Evolutionary conservation across 2,888 invertebrate species (phyloP), one percentile per base, ranked within the genome.

Genomic region (Ophioninae sp.): DNA sequence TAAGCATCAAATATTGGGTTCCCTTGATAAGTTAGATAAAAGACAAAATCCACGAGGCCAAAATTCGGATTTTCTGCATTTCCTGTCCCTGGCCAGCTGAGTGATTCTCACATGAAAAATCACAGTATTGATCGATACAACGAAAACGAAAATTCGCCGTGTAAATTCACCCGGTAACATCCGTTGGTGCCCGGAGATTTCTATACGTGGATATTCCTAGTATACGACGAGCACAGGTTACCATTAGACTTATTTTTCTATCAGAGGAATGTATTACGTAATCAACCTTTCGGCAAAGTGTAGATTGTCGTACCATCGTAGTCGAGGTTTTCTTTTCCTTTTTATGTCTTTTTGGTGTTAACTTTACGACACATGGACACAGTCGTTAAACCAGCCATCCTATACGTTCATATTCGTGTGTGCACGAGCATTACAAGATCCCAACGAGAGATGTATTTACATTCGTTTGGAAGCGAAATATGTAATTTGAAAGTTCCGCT

Each of bases 91-190:
- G 73, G 81, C 58, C 72, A 79, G 68, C 78, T 64, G 71, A 77
- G 67, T 81, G 82, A 79, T 80, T 86, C 78, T 82, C 80, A 68
- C 77, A 63, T 61, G 41, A 63, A 69, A 79, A 84, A 56, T 30
- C 30, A 30, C 30, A 30, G 2, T 30, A 30, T 30, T 30, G 30
- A 30, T 2, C 30, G 3, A 30, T 30, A 68, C 59, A 41, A 78
- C 83, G 82, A 83, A 86, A 83, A 84, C 81, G 71, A 75, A 72
- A 72, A 75, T 44, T 67, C 82, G 87, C 67, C 73, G 76, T 22
- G 76, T 67, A 23, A 84, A 85, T 67, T 83, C 87, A 81, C 82
- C 85, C 82, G 83, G 82, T 86, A 86, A 86, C 84, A 85, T 82
- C 82, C 75, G 79, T 79, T 64, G 80, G 81, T 85, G 86, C 82